Evolutionary conservation across 2,888 invertebrate species (phyloP), one percentile per base, ranked within the genome.

Genomic region (Trilocha varians): DNA sequence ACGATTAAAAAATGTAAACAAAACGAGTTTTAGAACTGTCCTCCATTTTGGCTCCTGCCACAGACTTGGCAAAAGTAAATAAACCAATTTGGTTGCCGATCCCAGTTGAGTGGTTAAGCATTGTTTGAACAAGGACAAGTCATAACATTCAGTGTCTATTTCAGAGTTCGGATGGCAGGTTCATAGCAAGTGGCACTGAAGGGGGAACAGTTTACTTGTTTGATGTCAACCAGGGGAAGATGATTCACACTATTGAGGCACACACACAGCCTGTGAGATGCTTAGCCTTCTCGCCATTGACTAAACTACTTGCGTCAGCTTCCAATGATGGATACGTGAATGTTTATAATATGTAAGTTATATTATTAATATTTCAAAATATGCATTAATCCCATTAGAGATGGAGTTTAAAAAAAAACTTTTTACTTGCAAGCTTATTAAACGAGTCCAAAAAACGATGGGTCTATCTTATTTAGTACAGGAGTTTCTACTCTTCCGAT

Each of bases 301-400:
- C 96, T 0, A 92, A 94, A 56, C 84, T 95, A 40, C 79, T 99
- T 0, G 86, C 97, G 9, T 96, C 97, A 1, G 97, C 94, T 0
- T 97, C 98, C 0, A 96, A 97, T 73, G 98, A 99, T 75, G 94
- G 96, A 6, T 93, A 93, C 62, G 94, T 98, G 84, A 98, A 98
- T 70, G 83, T 98, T 13, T 98, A 96, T 71, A 94, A 97, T 75
- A 93, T 96, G 96, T 97, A 87, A 90, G 94, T 4, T 89, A 53
- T 47, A 39, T 14, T 15, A 25, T 50, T 25, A 11, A 9, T 25
- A 9, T 25, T 3, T 9, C 8, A 18, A 8, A n/a, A n/a, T n/a
- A n/a, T n/a, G n/a, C n/a, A n/a, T n/a, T n/a, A n/a, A n/a, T n/a
- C n/a, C n/a, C n/a, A n/a, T n/a, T n/a, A n/a, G n/a, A n/a, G n/a